These are phyloP conservation scores for Sesamia nonagrioides DNA, from an alignment of 1,140 invertebrate species.

Conservation along the genomic window DNA sequence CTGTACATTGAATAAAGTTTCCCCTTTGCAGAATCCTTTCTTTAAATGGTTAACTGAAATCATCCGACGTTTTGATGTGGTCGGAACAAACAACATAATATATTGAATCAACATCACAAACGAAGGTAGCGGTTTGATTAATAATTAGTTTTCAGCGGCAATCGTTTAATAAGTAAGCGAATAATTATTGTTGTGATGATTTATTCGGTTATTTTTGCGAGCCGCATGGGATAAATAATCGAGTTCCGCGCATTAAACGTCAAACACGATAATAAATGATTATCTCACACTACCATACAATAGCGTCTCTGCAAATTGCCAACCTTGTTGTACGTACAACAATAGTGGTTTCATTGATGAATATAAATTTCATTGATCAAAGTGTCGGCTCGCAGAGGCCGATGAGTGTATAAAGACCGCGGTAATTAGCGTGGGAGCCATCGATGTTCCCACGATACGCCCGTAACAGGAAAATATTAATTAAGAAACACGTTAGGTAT, in stretches of 20 bases:
- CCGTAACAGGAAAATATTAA: constrained; percentile 68
- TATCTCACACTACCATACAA: constrained; percentile 45
- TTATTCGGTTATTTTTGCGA: not conserved
- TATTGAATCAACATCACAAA: no score
- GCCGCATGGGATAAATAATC: constrained; percentile 2
- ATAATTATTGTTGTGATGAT: constrained; percentile 2
- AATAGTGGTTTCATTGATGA: constrained; percentile 72
- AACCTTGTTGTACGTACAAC: constrained; percentile 56
- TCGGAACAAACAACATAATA: no score
- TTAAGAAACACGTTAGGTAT: constrained; percentile 60
- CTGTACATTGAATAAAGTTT: no score
- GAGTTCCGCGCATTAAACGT: constrained; percentile 24
- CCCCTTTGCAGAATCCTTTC: no score
- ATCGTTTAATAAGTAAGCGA: not conserved
- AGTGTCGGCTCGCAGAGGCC: constrained; percentile 55
- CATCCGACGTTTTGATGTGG: no score
- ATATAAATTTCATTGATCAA: constrained; percentile 71
- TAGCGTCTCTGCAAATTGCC: constrained; percentile 53
- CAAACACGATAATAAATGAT: constrained; percentile 49
- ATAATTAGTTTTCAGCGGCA: not conserved
- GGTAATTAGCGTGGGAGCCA: constrained; percentile 72
- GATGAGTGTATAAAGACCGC: constrained; percentile 55
- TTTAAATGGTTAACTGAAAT: no score
- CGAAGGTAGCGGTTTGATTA: not conserved
- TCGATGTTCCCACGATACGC: constrained; percentile 69